Conservation (phyloP, 2,797 vertebrate species). For the Bradypodion pumilum region DNA sequence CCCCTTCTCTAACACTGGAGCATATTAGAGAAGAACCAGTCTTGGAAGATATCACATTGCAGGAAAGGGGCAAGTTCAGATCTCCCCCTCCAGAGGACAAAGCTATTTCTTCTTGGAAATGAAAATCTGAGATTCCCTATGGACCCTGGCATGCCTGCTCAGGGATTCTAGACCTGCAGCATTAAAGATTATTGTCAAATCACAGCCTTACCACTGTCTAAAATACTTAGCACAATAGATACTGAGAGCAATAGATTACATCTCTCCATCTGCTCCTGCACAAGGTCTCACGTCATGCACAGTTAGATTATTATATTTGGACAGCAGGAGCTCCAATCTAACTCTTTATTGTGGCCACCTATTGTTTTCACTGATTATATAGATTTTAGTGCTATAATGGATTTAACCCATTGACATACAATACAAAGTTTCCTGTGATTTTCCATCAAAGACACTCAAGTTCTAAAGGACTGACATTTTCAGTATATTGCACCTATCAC, state of each 20-base stretch:
- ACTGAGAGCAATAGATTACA: not conserved
- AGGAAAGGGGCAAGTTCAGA: too few species aligned
- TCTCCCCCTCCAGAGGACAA: too few species aligned
- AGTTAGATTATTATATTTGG: not conserved
- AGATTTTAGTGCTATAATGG: not conserved
- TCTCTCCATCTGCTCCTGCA: not conserved
- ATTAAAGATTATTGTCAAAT: not conserved
- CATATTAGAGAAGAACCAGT: too few species aligned
- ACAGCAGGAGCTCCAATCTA: not conserved
- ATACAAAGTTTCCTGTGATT: rapidly evolving
- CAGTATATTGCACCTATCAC: slow-evolving; percentile 6
- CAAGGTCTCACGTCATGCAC: not conserved
- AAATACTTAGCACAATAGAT: not conserved
- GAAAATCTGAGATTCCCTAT: not conserved
- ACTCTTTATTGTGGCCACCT: not conserved
- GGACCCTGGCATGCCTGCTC: too few species aligned
- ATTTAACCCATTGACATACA: not conserved
- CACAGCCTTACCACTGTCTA: not conserved
- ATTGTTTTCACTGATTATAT: not conserved
- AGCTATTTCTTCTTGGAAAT: not conserved
- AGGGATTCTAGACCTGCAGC: not conserved
- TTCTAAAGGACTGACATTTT: not conserved
- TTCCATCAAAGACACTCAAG: not conserved
- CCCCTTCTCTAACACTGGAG: too few species aligned
- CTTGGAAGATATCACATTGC: too few species aligned